Evolutionary conservation across 1,140 invertebrate species (phyloP).

Genomic region (Drosophila leontia): DNA sequence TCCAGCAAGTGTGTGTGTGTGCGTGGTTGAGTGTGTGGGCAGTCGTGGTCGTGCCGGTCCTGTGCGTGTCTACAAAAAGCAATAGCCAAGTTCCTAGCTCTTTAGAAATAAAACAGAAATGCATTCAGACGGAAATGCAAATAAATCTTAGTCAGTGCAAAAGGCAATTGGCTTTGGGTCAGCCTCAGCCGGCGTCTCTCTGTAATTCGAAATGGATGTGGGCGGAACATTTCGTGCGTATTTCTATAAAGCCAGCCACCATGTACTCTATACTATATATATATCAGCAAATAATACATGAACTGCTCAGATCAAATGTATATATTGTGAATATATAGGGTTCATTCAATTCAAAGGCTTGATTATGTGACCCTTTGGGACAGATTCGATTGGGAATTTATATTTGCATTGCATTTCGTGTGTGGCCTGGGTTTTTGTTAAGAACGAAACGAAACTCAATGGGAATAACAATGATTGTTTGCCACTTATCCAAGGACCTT

Average conservation of each 20-base stretch:
- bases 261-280: constrained; percentile 3
- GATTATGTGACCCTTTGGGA: constrained; percentile 45
- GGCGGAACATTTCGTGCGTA: constrained; percentile 52
- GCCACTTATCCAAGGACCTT: constrained; percentile 27
- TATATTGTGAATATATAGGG: background rate
- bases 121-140: constrained; percentile 78
- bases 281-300: constrained; percentile 9
- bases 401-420: constrained; percentile 42
- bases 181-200: constrained; percentile 44
- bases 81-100: constrained; percentile 33
- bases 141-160: constrained; percentile 75
- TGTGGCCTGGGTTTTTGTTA: constrained; percentile 17
- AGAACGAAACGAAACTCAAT: constrained; percentile 22
- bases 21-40: constrained; percentile 8
- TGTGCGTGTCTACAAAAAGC: constrained; percentile 52
- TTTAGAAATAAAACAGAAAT: constrained; percentile 68
- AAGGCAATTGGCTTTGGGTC: constrained; percentile 76
- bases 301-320: too few relatives aligned
- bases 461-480: constrained; percentile 36
- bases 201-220: constrained; percentile 46
- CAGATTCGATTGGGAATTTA: constrained; percentile 23
- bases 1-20: background rate
- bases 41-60: constrained; percentile 7
- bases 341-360: constrained; percentile 30
- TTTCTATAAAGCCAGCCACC: constrained; percentile 48